Evolutionary conservation across 2,888 invertebrate genomes (phyloP).

Genomic region (Loripinus fragilis): DNA sequence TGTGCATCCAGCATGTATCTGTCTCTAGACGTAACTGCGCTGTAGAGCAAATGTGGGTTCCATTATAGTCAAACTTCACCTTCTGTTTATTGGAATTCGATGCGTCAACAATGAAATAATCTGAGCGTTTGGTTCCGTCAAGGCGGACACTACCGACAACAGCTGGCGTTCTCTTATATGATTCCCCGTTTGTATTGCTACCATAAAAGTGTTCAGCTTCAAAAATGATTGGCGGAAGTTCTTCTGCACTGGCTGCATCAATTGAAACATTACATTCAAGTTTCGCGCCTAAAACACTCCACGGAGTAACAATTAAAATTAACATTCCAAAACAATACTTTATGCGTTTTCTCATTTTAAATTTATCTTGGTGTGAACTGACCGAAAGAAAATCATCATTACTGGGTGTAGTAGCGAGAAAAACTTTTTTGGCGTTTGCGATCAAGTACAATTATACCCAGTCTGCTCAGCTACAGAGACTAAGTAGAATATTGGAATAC

Average conservation of each 20-base stretch:
- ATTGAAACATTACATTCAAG: background rate
- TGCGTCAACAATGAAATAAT: background rate
- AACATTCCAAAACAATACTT: too few species aligned
- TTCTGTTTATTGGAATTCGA: background rate
- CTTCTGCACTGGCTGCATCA: background rate
- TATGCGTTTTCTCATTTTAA: too few species aligned
- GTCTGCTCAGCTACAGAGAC: too few species aligned
- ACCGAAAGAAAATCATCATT: too few species aligned
- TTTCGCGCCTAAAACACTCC: too few species aligned
- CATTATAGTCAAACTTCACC: background rate
- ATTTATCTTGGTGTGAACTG: too few species aligned
- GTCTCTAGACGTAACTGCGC: background rate
- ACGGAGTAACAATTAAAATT: too few species aligned
- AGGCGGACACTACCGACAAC: background rate
- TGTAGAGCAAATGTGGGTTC: conserved; percentile 11
- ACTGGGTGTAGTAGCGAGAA: too few species aligned
- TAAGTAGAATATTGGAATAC: too few species aligned
- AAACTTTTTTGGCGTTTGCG: too few species aligned
- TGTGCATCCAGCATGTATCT: background rate
- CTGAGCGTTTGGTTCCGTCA: background rate
- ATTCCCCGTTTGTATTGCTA: background rate
- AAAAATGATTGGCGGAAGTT: background rate
- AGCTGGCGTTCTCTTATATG: background rate
- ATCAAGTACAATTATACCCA: too few species aligned
- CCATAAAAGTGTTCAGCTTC: background rate